These are phyloP conservation scores for Lacanobia wlatinum DNA, from an alignment of 2,888 invertebrate genomes.

Conservation along the genomic window DNA sequence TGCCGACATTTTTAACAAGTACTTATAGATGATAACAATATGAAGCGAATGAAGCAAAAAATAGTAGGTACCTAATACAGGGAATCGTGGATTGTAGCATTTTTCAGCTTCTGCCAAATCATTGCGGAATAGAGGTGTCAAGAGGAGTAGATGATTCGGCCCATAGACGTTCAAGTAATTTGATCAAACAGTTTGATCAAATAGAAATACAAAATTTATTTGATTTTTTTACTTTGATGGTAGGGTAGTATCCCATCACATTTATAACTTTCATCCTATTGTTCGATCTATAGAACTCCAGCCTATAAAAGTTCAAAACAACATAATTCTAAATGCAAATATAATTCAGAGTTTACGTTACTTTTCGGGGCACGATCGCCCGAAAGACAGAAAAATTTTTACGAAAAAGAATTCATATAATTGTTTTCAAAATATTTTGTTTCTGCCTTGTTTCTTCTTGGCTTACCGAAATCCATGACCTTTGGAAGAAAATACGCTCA, in stretches of 20 bases:
- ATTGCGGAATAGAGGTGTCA: not conserved
- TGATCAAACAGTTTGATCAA: no score
- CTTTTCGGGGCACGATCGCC: constrained; percentile 50
- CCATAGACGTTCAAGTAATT: no score
- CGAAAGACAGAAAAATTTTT: constrained; percentile 39
- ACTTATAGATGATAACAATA: not conserved
- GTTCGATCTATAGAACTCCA: constrained; percentile 20
- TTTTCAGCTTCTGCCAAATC: not conserved
- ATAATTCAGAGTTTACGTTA: constrained; percentile 37
- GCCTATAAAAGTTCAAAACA: constrained; percentile 31
- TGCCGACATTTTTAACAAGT: constrained; percentile 19
- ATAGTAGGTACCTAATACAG: no score
- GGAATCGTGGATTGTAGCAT: no score
- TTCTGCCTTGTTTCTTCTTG: constrained; percentile 32
- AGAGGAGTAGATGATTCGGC: no score
- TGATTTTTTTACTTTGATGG: no score
- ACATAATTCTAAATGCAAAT: constrained; percentile 58
- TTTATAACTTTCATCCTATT: constrained; percentile 8
- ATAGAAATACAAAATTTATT: no score
- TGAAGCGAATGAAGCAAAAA: not conserved
- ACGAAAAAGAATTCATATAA: constrained; percentile 42
- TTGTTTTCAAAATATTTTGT: constrained; percentile 47
- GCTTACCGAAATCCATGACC: constrained; percentile 27
- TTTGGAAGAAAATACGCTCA: constrained; percentile 37
- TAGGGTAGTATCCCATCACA: not conserved